These are phyloP conservation scores for Odontesthes bonariensis DNA, from an alignment of 2,113 vertebrate genomes.

Conservation along the genomic window DNA sequence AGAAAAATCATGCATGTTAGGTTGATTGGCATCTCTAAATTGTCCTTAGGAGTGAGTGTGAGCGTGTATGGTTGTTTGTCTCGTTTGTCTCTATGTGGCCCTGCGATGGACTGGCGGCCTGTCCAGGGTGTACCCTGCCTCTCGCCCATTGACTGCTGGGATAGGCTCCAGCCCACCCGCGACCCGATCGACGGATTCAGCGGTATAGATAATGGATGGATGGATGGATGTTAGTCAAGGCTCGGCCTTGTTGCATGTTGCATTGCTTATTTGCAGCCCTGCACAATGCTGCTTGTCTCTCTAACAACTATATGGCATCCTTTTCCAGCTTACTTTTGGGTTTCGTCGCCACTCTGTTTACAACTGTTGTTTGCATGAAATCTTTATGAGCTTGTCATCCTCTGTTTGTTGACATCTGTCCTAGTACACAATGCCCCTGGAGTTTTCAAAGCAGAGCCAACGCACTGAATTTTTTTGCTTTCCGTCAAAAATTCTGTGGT, in stretches of 20 bases:
- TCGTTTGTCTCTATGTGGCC: too few species aligned
- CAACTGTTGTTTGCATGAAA: constrained; percentile 13
- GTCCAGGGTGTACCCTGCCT: too few species aligned
- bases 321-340: constrained; percentile 8
- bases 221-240: constrained; percentile 3
- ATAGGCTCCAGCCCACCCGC: too few species aligned
- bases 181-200: too few species aligned
- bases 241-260: neutral
- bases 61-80: too few species aligned
- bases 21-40: too few species aligned
- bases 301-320: constrained; percentile 8
- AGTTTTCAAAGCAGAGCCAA: constrained; percentile 22
- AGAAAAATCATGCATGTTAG: too few species aligned
- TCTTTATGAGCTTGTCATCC: constrained; percentile 30
- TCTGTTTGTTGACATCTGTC: constrained; percentile 25
- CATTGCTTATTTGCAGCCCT: constrained; percentile 2
- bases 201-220: too few species aligned
- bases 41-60: too few species aligned
- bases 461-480: neutral
- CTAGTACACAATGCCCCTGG: constrained; percentile 3
- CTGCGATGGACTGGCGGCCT: too few species aligned
- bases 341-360: constrained; percentile 10
- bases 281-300: constrained; percentile 16
- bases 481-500: neutral
- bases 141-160: too few species aligned